Conservation (phyloP, 1,140 invertebrate species). For the Acromyrmex charruanus region DNA sequence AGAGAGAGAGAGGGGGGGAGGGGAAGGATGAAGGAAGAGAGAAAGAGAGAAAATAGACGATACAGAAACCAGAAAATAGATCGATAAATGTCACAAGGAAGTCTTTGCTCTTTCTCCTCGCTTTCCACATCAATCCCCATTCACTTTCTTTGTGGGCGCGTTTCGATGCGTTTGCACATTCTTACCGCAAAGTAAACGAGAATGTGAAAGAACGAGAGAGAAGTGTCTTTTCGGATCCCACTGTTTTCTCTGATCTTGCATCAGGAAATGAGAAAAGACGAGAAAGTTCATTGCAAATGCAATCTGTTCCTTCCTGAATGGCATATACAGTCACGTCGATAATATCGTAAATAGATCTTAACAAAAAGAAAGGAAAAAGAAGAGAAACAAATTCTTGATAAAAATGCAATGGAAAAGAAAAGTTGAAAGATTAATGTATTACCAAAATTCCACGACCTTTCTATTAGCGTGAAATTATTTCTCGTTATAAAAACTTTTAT, state of each 20-base stretch:
- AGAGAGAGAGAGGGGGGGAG: too few species aligned
- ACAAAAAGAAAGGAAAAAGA: background rate
- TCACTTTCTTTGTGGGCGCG: constrained; percentile 18
- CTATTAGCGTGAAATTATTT: background rate
- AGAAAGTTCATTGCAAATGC: constrained; percentile 17
- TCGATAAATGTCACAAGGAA: constrained; percentile 29
- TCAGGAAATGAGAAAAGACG: constrained; percentile 21
- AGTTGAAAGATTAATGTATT: background rate
- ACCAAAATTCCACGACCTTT: background rate
- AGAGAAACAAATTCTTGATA: constrained; percentile 16
- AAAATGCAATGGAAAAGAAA: background rate
- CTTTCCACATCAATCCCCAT: background rate
- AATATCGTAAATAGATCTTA: constrained; percentile 24
- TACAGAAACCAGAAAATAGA: background rate
- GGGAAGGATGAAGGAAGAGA: background rate
- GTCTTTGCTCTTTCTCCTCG: constrained; percentile 34
- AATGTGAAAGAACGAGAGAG: constrained; percentile 2
- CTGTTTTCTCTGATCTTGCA: constrained; percentile 4
- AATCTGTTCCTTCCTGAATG: constrained; percentile 30
- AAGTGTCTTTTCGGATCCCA: constrained; percentile 17
- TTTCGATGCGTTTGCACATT: constrained; percentile 31
- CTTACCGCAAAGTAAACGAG: constrained; percentile 36
- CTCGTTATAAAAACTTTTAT: background rate
- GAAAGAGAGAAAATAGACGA: background rate
- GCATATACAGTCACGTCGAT: background rate